phyloP scores from a whole-genome alignment of 2,888 invertebrate genomes.

The Scotopteryx bipunctaria region DNA sequence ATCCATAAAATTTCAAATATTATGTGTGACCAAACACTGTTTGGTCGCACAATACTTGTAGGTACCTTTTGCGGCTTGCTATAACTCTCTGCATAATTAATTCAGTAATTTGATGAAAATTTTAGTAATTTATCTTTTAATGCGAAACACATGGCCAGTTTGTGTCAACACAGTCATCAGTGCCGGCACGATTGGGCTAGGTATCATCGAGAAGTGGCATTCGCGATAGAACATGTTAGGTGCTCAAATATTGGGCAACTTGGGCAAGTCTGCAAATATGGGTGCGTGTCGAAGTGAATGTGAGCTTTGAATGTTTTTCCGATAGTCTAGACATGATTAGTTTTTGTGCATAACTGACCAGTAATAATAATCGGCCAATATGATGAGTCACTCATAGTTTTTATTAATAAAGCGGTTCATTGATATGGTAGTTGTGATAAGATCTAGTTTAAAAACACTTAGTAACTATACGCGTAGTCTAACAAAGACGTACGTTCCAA shows the following conservation, averaged over 20 bases:
- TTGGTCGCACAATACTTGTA: no score
- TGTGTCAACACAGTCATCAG: background rate
- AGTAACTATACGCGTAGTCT: no score
- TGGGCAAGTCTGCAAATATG: constrained; percentile 27
- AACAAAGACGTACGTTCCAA: no score
- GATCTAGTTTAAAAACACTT: no score
- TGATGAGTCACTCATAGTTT: background rate
- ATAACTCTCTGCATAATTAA: no score
- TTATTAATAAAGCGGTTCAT: no score
- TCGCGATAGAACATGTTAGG: constrained; percentile 26
- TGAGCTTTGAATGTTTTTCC: constrained; percentile 3
- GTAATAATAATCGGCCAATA: background rate
- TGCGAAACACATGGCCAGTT: background rate
- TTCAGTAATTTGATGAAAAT: background rate
- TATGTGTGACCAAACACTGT: no score
- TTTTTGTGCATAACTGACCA: background rate
- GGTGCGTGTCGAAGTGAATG: constrained; percentile 16
- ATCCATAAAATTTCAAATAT: no score
- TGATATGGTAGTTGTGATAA: no score
- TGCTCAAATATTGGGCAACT: constrained; percentile 28
- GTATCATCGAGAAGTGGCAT: constrained; percentile 8
- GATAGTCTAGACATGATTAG: constrained; percentile 9
- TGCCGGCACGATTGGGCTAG: background rate
- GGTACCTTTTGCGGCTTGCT: no score
- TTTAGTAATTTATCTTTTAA: background rate